These are phyloP conservation scores for Proales similis DNA, from an alignment of 1,140 invertebrate species.

Conservation along the genomic window DNA sequence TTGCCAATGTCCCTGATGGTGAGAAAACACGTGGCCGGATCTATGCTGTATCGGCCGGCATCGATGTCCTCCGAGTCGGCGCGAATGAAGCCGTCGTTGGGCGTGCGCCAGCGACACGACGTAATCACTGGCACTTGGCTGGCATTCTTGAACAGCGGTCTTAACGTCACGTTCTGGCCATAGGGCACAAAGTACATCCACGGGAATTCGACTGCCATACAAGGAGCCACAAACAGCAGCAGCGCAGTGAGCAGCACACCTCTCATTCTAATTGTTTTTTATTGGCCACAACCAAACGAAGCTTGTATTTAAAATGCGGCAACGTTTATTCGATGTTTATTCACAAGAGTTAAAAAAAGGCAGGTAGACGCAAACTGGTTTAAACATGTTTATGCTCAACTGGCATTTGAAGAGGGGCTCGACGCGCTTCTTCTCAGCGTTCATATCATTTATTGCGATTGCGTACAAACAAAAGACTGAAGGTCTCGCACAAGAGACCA, in stretches of 20 bases:
- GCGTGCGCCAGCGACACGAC: slow-evolving; percentile 19
- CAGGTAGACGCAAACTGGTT: too few relatives aligned
- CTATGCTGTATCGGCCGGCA: slow-evolving; percentile 4
- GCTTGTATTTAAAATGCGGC: not conserved
- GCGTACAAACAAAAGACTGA: too few relatives aligned
- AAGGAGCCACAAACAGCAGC: not conserved
- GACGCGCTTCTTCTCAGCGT: too few relatives aligned
- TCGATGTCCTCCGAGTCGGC: not conserved
- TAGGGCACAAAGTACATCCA: slow-evolving; percentile 34
- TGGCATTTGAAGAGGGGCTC: too few relatives aligned
- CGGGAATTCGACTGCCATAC: slow-evolving; percentile 5
- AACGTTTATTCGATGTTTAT: not conserved
- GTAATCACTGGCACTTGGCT: not conserved
- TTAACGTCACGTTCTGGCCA: slow-evolving; percentile 16
- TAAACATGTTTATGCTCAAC: too few relatives aligned
- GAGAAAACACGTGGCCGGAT: slow-evolving; percentile 8
- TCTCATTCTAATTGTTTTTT: not conserved
- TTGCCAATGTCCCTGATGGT: slow-evolving; percentile 27
- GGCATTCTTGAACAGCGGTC: slow-evolving; percentile 17
- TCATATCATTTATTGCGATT: too few relatives aligned
- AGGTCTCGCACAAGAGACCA: too few relatives aligned
- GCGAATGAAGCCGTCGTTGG: not conserved
- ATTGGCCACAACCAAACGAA: not conserved
- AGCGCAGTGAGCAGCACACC: not conserved
- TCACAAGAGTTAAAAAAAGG: too few relatives aligned